These are phyloP conservation scores for Phymanthus crucifer DNA, from an alignment of 92 coral and sea anemone species.

Conservation along the genomic window DNA sequence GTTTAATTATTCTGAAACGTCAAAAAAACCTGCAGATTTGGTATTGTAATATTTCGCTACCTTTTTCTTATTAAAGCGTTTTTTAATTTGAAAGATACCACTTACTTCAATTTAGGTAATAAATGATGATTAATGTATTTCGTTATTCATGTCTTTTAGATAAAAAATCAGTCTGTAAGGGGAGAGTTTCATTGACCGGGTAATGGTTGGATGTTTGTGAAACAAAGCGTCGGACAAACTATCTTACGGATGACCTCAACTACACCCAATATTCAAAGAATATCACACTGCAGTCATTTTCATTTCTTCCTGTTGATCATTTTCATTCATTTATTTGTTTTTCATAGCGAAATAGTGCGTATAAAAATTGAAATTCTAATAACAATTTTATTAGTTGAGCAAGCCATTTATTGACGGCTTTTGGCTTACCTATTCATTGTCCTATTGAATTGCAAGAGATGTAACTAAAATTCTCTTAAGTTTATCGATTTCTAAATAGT, in stretches of 20 bases:
- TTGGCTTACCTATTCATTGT: constrained; percentile 9
- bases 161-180: background rate
- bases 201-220: background rate
- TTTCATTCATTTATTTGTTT: constrained; percentile 19
- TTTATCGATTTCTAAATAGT: constrained; percentile 20
- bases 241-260: background rate
- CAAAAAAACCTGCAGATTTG: background rate
- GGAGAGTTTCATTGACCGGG: constrained; percentile 6
- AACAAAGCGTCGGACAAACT: constrained; percentile 1
- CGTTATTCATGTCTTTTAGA: background rate
- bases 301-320: background rate
- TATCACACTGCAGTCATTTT: background rate
- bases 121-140: constrained; percentile 18
- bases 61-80: background rate
- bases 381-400: constrained; percentile 20
- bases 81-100: background rate
- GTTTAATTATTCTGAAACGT: background rate
- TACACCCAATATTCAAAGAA: background rate
- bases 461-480: background rate
- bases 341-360: constrained; percentile 38
- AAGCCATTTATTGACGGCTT: background rate
- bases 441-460: background rate
- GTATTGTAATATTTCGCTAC: background rate
- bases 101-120: background rate
- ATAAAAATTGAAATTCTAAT: constrained; percentile 28